Base-by-base conservation (phyloP, 2,888 invertebrate genomes). In the Dynastes maya region DNA sequence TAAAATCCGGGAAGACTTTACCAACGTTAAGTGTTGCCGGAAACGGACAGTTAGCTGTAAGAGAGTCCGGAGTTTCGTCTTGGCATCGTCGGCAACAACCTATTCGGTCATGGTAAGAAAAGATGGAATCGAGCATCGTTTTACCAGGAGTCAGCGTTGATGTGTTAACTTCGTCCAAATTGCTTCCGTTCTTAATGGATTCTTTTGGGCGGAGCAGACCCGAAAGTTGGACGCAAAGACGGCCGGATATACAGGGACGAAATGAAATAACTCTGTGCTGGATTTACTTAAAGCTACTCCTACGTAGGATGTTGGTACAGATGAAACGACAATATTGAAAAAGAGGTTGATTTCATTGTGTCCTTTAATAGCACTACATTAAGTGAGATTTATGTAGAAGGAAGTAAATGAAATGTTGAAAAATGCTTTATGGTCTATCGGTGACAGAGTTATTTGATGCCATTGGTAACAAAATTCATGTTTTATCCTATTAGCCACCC, bases 121-220 rank as follows among this genome's bases (percentile, higher is more conserved):
- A 58, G 22, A 8, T 16, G 8, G 22, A 16, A 22, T 58, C 8
- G 6, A 16, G 67, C 67, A 67, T 67, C 67, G 83, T 81, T 85
- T 86, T 84, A 84, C 83, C 80, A 78, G 81, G 82, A 80, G 80
- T 81, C 84, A 81, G 84, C 85, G 85, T 84, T 86, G 87, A 88
- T 87, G 88, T 87, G 88, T 88, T 88, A 88, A 88, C 87, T 87
- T 85, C 86, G 84, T 84, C 85, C 83, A 87, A 88, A 88, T 88
- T 88, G 86, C 86, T 88, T 88, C 88, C 88, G 85, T 82, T 84
- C 85, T 85, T 87, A 87, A 87, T 87, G 87, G 87, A 87, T 86
- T 87, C 45, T 87, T 85, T 87, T 86, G 82, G 83, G 82, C 76
- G 79, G 81, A 82, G 78, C 80, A 82, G 76, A 55, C 37, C 22